Evolutionary conservation across 2,797 vertebrate species (phyloP).

Genomic region (Rhinophrynus dorsalis): DNA sequence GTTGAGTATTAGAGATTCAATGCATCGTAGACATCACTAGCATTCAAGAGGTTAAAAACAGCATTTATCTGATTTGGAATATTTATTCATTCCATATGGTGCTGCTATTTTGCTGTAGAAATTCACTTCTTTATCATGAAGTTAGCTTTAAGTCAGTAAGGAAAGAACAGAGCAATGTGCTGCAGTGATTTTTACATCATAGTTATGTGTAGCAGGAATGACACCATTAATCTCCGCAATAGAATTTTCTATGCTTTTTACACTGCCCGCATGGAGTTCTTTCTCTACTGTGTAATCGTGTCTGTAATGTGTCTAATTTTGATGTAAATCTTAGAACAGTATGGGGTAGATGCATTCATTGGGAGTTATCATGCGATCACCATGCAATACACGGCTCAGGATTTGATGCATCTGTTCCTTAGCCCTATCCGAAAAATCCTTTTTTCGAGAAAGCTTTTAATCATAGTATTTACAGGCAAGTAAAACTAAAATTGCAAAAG

Average conservation of each 20-base stretch:
- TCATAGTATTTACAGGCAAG: background rate
- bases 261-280: background rate
- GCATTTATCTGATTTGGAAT: no score
- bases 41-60: no score
- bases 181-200: background rate
- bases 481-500: background rate
- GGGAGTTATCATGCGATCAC: background rate
- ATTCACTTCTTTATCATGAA: no score
- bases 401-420: background rate
- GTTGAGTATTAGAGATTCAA: no score
- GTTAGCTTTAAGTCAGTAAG: conserved; percentile 7
- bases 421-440: background rate
- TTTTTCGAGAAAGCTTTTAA: background rate
- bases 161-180: background rate
- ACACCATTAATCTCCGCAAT: background rate
- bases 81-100: no score
- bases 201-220: background rate
- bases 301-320: background rate
- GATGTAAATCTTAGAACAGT: background rate
- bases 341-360: background rate
- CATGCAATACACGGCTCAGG: background rate
- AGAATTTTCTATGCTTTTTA: background rate
- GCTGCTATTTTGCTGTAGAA: no score
- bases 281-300: background rate
- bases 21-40: no score